These are phyloP conservation scores for Dasyornis broadbenti DNA, from an alignment of 2,113 vertebrate genomes.

Conservation along the genomic window DNA sequence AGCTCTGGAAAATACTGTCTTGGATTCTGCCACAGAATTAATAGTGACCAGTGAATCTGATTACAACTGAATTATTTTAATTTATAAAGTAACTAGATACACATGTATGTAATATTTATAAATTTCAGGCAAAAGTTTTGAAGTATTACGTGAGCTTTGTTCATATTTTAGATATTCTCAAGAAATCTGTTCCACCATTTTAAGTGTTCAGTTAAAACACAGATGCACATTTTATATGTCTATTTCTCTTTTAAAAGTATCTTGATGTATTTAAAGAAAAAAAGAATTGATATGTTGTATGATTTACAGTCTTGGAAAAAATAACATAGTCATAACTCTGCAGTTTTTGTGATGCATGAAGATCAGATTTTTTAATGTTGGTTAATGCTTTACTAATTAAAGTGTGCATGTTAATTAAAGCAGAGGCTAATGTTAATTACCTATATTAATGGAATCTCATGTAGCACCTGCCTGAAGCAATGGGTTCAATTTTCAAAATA, in stretches of 20 bases:
- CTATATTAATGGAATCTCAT: conserved; percentile 96
- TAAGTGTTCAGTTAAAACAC: background rate
- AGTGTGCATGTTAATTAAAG: conserved; percentile 98
- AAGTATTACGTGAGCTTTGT: background rate
- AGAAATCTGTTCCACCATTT: background rate
- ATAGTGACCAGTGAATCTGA: background rate
- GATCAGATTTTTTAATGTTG: conserved; percentile 91
- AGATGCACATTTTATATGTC: background rate
- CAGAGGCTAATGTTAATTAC: conserved; percentile 97
- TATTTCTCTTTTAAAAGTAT: conserved; percentile 29
- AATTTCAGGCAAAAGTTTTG: background rate
- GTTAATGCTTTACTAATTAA: conserved; percentile 96
- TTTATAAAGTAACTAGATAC: background rate
- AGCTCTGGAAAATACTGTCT: background rate
- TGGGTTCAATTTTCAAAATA: conserved; percentile 93
- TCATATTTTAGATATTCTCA: background rate
- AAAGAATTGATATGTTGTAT: conserved; percentile 53
- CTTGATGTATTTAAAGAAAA: conserved; percentile 41
- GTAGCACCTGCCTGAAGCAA: conserved; percentile 93
- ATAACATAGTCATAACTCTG: conserved; percentile 79
- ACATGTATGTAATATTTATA: background rate
- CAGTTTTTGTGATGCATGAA: conserved; percentile 84
- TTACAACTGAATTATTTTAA: background rate
- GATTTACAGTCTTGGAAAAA: conserved; percentile 76
- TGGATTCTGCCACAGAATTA: background rate